These are phyloP conservation scores for Tenualosa ilisha DNA, from an alignment of 2,797 vertebrate genomes.

Conservation along the genomic window DNA sequence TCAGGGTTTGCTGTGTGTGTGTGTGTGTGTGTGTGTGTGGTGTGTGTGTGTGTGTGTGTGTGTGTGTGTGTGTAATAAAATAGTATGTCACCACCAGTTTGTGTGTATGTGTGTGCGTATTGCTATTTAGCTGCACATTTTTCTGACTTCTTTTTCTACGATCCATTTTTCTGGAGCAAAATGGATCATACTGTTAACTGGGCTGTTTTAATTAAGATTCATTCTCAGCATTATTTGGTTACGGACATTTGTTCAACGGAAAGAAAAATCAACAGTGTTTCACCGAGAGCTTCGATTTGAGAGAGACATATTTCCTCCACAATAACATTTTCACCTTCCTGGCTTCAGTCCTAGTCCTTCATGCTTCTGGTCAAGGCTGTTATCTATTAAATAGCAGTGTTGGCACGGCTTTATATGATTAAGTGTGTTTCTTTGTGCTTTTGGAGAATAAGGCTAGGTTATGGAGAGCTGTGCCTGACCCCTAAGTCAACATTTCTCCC, in stretches of 20 bases:
- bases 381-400: constrained; percentile 20
- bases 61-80: neutral
- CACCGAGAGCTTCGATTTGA: constrained; percentile 5
- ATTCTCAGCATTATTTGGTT: neutral
- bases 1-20: neutral
- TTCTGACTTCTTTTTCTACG: too few species aligned
- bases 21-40: neutral
- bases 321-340: constrained; percentile 13
- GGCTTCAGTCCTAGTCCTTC: neutral
- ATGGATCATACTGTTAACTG: neutral
- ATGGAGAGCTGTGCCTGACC: neutral
- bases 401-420: neutral
- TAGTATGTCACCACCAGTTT: neutral
- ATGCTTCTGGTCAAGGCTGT: neutral
- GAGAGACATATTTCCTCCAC: neutral
- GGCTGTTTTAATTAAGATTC: constrained; percentile 4
- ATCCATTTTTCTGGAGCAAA: too few species aligned
- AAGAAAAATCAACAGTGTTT: neutral
- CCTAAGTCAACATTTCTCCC: neutral
- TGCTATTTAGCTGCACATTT: neutral
- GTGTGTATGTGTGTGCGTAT: neutral
- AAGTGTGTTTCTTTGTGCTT: constrained; percentile 1
- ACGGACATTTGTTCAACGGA: neutral
- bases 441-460: neutral
- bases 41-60: neutral